Evolutionary conservation across 2,888 invertebrate species (phyloP), one percentile per base, ranked within the genome.

Genomic region (Hemaris fuciformis): DNA sequence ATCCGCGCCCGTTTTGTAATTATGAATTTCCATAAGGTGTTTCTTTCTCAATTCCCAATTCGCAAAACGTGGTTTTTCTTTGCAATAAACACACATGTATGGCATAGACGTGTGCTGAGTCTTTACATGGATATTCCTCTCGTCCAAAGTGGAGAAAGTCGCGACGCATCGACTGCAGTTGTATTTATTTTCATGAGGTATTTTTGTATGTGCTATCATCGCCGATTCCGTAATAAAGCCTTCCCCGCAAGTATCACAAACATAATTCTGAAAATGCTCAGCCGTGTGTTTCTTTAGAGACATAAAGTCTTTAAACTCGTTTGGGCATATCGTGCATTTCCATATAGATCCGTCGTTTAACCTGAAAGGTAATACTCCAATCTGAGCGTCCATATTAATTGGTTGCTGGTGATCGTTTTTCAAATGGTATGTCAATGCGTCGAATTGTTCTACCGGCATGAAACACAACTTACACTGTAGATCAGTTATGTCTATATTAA

Each of bases 141-240:
- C 91, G 27, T 89, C 87, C 20, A 89, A 66, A 0, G 87, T 81
- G 0, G 87, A 83, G 64, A 92, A 92, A 0, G 91, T 91, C 0
- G 91, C 90, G 0, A 89, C 80, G 60, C 92, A 92, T 34, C 91
- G 75, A 64, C 87, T 88, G 64, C 92, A 92, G 61, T 76, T 89
- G 60, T 89, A 92, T 64, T 87, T 91, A 31, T 91, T 89, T 66
- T 89, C 91, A 59, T 91, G 91, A 0, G 91, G 91, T 70, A 90
- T 81, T 70, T 88, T 92, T 0, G 87, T 88, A 61, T 92, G 92
- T 4, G 90, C 88, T 48, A 89, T 80, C 86, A 92, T 89, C 0
- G 89, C 88, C 0, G 88, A 88, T 68, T 91, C 90, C 0, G 92
- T 92, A 5, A 92, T 89, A 62, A 91, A 91, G 0, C 92, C 92